These are phyloP conservation scores for Cossypha dichroa DNA, from an alignment of 2,797 vertebrate species.

Conservation along the genomic window DNA sequence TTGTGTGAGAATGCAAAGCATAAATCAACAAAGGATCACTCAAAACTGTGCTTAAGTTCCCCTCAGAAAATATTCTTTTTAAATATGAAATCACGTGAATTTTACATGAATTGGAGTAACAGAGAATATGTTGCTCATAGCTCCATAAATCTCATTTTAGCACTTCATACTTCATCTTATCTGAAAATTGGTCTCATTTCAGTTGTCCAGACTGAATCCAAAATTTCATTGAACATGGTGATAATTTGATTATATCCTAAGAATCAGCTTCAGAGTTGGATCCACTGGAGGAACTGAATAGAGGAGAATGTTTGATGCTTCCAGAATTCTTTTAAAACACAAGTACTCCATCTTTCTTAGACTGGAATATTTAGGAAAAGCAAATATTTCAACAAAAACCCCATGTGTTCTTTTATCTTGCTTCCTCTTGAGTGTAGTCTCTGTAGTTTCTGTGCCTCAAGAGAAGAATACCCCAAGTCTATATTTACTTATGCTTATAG, in stretches of 20 bases:
- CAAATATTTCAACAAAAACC: neutral
- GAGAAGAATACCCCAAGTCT: neutral
- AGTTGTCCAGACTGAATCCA: neutral
- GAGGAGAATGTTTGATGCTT: neutral
- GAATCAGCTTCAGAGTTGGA: neutral
- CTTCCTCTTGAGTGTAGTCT: neutral
- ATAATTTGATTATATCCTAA: slow-evolving; percentile 29
- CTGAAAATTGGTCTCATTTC: neutral
- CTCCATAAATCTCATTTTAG: neutral
- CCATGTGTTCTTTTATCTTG: neutral
- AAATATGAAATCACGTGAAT: neutral
- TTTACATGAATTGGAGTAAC: neutral
- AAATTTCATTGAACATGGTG: neutral
- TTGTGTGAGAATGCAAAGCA: slow-evolving; percentile 19
- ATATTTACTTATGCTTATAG: neutral
- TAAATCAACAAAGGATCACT: slow-evolving; percentile 38
- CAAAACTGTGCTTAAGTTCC: neutral
- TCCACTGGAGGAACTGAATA: neutral
- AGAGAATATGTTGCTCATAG: neutral
- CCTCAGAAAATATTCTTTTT: slow-evolving; percentile 2
- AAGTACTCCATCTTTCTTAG: neutral
- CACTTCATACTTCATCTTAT: neutral
- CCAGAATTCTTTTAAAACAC: neutral
- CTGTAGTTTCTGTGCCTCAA: neutral
- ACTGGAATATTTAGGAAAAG: neutral